phyloP scores from a whole-genome alignment of 2,113 vertebrate species.

The Anoplopoma fimbria region DNA sequence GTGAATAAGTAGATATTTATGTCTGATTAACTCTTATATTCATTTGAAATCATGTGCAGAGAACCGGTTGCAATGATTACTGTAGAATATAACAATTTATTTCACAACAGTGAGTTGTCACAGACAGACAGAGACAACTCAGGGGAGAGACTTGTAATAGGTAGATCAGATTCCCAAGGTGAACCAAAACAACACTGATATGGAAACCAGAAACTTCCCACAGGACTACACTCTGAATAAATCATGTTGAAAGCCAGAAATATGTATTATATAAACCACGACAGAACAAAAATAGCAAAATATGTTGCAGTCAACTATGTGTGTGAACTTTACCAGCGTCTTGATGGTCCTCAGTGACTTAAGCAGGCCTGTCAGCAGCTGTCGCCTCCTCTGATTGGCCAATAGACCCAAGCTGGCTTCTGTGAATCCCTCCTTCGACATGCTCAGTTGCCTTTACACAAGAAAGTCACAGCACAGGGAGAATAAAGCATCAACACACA shows the following conservation, averaged over 20 bases:
- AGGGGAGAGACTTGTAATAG: too few relatives aligned
- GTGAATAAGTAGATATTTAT: not conserved
- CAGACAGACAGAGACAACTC: not conserved
- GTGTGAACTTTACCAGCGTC: conserved; percentile 88
- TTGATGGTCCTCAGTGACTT: conserved; percentile 99
- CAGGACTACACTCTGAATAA: not conserved
- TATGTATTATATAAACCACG: not conserved
- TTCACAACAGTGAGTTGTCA: not conserved
- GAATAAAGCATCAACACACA: not conserved
- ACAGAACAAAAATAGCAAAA: not conserved
- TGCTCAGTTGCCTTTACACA: conserved; percentile 88
- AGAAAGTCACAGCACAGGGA: conserved; percentile 1
- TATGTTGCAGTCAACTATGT: not conserved
- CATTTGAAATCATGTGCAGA: conserved; percentile 12
- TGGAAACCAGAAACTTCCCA: not conserved
- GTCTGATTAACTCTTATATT: not conserved
- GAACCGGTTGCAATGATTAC: not conserved
- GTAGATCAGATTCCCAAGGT: not conserved
- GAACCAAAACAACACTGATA: not conserved
- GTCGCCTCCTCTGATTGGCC: conserved; percentile 95
- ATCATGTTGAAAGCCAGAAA: not conserved
- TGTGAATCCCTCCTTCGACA: conserved; percentile 96
- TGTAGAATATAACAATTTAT: not conserved
- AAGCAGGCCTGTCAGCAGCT: conserved; percentile 93
- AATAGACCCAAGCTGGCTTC: conserved; percentile 95